These are phyloP conservation scores for Cnemophilus loriae DNA, from an alignment of 2,113 vertebrate species.

Conservation along the genomic window DNA sequence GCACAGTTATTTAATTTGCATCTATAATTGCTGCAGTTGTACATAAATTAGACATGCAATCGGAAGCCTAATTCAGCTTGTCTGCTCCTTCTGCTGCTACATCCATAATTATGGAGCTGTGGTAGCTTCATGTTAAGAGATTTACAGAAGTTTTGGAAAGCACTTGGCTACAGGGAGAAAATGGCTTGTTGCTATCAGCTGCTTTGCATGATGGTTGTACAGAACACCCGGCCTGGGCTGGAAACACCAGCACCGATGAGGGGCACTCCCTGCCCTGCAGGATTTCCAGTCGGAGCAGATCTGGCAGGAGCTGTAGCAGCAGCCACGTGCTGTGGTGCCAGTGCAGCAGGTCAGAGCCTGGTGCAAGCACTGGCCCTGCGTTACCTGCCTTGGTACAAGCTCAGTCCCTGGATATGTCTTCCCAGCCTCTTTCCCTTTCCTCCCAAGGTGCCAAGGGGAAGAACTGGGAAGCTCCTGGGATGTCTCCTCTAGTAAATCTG, in stretches of 20 bases:
- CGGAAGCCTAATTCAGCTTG: conserved; percentile 36
- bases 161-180: background rate
- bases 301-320: background rate
- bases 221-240: background rate
- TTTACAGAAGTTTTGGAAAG: background rate
- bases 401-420: background rate
- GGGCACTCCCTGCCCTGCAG: background rate
- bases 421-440: background rate
- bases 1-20: conserved; percentile 60
- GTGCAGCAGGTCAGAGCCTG: background rate
- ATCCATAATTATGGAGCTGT: background rate
- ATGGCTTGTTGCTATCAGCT: background rate
- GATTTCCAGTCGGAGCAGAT: background rate
- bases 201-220: background rate
- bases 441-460: background rate
- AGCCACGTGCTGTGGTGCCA: background rate
- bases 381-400: background rate
- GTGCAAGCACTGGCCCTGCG: fast-evolving
- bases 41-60: conserved; percentile 59
- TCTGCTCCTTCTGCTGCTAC: conserved; percentile 21
- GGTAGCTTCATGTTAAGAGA: background rate
- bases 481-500: background rate
- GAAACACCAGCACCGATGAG: background rate
- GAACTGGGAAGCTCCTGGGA: background rate
- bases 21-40: conserved; percentile 48